Conservation (phyloP, 2,113 vertebrate species). For the Marmota monax region DNA sequence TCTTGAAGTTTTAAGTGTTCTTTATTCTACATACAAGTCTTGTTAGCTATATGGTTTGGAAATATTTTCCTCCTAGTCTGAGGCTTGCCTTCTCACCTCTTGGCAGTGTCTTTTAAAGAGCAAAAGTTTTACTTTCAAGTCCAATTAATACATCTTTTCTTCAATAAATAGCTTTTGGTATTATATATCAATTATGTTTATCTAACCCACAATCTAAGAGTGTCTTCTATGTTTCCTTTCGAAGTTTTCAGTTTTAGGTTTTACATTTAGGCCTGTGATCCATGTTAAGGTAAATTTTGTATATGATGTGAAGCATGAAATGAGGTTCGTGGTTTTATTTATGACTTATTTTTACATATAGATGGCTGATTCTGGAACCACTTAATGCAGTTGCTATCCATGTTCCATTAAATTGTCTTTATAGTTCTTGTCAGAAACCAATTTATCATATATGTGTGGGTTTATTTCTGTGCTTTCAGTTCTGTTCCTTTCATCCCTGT, state of each 20-base stretch:
- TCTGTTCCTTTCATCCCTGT: neutral
- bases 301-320: neutral
- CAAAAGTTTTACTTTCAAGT: neutral
- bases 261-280: neutral
- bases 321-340: neutral
- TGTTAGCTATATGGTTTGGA: neutral
- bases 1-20: slow-evolving; percentile 36
- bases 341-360: neutral
- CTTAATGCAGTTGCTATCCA: neutral
- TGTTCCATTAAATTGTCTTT: neutral
- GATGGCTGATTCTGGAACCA: neutral
- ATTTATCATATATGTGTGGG: neutral
- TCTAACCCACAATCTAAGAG: neutral
- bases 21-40: neutral
- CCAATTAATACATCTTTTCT: neutral
- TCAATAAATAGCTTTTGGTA: neutral
- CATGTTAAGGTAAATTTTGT: neutral
- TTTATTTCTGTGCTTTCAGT: neutral
- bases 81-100: slow-evolving; percentile 13
- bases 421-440: neutral
- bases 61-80: neutral
- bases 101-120: slow-evolving; percentile 23
- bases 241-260: neutral
- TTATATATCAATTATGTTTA: neutral
- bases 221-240: neutral